Conservation (phyloP, 2,888 invertebrate genomes). For the Acleris emargana region DNA sequence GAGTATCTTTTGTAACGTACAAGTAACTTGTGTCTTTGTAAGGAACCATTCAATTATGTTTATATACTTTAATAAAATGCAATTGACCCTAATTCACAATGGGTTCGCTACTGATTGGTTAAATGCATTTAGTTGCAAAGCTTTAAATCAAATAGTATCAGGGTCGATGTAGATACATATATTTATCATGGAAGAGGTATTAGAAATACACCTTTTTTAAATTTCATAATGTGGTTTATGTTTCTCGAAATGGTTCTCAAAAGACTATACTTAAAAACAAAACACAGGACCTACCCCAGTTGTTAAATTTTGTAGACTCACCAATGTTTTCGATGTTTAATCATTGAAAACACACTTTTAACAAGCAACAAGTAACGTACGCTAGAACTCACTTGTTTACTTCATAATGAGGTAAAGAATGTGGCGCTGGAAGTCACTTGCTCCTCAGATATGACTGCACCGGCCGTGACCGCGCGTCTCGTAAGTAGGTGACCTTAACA, state of each 20-base stretch:
- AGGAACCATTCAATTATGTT: conserved; percentile 2
- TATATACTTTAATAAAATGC: conserved; percentile 7
- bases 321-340: too few relatives aligned
- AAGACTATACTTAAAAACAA: too few relatives aligned
- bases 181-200: not conserved
- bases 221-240: too few relatives aligned
- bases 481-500: conserved; percentile 79
- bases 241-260: too few relatives aligned
- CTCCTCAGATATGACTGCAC: conserved; percentile 59
- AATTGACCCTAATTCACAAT: not conserved
- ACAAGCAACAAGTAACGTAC: not conserved
- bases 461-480: conserved; percentile 72
- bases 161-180: not conserved
- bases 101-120: not conserved
- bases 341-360: too few relatives aligned
- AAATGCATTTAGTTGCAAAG: not conserved
- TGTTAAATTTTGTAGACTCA: too few relatives aligned
- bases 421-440: conserved; percentile 9
- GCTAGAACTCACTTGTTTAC: not conserved
- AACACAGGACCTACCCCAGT: too few relatives aligned
- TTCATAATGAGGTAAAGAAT: not conserved
- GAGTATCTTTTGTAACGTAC: not conserved
- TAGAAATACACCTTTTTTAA: too few relatives aligned
- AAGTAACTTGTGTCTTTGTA: conserved; percentile 6
- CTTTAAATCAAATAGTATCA: not conserved